These are phyloP conservation scores for Coelogynopora nodosa DNA, from an alignment of 2,888 invertebrate species.

Conservation along the genomic window DNA sequence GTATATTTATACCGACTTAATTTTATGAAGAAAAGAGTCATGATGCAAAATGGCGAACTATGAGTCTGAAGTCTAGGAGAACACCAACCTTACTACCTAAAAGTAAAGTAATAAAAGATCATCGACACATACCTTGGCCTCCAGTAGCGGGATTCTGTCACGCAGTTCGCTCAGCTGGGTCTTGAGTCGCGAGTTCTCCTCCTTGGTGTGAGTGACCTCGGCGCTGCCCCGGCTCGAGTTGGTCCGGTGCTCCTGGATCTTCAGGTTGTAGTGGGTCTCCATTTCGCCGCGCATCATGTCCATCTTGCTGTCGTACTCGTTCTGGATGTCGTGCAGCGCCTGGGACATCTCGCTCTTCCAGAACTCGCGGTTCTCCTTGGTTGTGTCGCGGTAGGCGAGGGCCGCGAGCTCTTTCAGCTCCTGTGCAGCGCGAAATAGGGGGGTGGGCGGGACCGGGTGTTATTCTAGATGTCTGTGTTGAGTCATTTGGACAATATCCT, in stretches of 20 bases:
- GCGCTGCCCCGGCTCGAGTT: conserved; percentile 63
- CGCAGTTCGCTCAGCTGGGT: conserved; percentile 62
- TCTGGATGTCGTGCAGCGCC: conserved; percentile 64
- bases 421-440: conserved; percentile 49
- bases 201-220: conserved; percentile 63
- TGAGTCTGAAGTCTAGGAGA: too few relatives aligned
- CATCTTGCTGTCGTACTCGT: conserved; percentile 63
- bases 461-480: too few relatives aligned
- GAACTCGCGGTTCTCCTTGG: conserved; percentile 64
- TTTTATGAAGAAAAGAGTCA: too few relatives aligned
- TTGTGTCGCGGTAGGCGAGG: conserved; percentile 64
- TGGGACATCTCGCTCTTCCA: conserved; percentile 65
- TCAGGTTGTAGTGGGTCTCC: conserved; percentile 65
- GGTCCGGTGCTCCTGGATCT: conserved; percentile 65
- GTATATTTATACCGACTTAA: too few relatives aligned
- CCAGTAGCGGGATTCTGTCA: conserved; percentile 63
- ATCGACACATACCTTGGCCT: conserved; percentile 62
- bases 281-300: conserved; percentile 62
- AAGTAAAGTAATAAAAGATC: too few relatives aligned
- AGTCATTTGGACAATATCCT: too few relatives aligned
- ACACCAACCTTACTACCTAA: too few relatives aligned
- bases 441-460: neutral
- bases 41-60: too few relatives aligned
- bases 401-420: conserved; percentile 64
- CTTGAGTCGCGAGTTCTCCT: conserved; percentile 63